phyloP scores from a whole-genome alignment of 2,113 vertebrate genomes.

The Galeopterus variegatus region DNA sequence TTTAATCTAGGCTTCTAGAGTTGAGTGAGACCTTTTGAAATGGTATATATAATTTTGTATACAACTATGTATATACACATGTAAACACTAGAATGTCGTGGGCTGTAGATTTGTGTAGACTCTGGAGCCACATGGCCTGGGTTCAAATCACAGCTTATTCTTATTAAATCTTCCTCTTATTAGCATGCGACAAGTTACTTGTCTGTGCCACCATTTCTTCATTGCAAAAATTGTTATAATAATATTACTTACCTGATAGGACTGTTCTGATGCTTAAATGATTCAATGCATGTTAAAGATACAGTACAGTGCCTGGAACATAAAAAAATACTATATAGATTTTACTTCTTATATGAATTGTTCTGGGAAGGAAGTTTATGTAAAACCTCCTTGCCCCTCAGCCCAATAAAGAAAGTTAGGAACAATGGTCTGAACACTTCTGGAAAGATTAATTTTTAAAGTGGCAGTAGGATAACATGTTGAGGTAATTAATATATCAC shows the following conservation, averaged over 20 bases:
- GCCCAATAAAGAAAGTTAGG: slow-evolving; percentile 25
- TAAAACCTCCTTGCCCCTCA: background rate
- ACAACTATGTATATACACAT: background rate
- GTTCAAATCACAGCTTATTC: background rate
- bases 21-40: background rate
- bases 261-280: background rate
- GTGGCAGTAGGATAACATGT: background rate
- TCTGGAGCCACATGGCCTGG: background rate
- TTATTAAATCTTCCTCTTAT: no score
- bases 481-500: slow-evolving; percentile 70
- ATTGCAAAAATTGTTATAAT: background rate
- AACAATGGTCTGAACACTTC: slow-evolving; percentile 43
- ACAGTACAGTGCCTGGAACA: background rate
- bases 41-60: background rate
- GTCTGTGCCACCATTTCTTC: background rate
- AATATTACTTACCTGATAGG: background rate
- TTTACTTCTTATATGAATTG: background rate
- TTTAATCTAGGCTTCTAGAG: background rate
- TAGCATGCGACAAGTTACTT: background rate
- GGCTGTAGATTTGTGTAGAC: background rate
- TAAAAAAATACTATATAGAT: background rate
- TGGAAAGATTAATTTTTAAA: slow-evolving; percentile 59
- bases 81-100: background rate
- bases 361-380: background rate
- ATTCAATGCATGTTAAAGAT: background rate